These are phyloP conservation scores for Calliopsis andreniformis DNA, from an alignment of 1,140 invertebrate species.

Conservation along the genomic window DNA sequence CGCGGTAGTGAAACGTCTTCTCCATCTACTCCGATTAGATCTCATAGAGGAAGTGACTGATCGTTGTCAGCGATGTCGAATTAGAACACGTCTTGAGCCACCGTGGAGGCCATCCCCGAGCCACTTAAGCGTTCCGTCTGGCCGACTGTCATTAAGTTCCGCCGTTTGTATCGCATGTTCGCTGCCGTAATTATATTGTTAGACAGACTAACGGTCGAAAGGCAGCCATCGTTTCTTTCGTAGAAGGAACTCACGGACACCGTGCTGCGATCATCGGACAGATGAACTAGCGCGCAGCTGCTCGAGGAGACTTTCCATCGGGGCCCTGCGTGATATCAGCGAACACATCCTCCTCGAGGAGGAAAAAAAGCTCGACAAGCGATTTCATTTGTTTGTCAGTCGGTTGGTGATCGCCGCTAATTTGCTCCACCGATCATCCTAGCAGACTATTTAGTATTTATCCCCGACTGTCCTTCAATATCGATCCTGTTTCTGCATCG, in stretches of 20 bases:
- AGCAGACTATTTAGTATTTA: slow-evolving; percentile 5
- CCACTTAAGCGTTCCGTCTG: slow-evolving; percentile 35
- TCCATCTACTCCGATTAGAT: no score
- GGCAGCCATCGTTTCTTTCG: slow-evolving; percentile 15
- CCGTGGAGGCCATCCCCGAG: not conserved
- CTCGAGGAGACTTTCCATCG: slow-evolving; percentile 1
- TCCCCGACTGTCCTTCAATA: slow-evolving; percentile 3
- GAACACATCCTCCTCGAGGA: not conserved
- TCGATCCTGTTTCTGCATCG: slow-evolving; percentile 30
- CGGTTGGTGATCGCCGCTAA: not conserved
- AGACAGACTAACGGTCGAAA: slow-evolving; percentile 41
- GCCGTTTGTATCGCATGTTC: slow-evolving; percentile 44
- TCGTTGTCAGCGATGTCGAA: not conserved
- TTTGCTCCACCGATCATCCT: not conserved
- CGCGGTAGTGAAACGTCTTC: no score
- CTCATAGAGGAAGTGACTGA: not conserved
- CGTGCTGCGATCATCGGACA: not conserved
- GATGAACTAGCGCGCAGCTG: slow-evolving; percentile 37
- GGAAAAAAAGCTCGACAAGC: not conserved
- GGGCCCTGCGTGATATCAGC: not conserved
- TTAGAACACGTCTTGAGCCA: not conserved
- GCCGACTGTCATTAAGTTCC: slow-evolving; percentile 39
- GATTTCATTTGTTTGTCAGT: slow-evolving; percentile 15
- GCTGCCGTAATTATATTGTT: slow-evolving; percentile 58
- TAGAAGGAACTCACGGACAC: slow-evolving; percentile 5